Evolutionary conservation across 2,888 invertebrate genomes (phyloP).

Genomic region (Biston betularia): DNA sequence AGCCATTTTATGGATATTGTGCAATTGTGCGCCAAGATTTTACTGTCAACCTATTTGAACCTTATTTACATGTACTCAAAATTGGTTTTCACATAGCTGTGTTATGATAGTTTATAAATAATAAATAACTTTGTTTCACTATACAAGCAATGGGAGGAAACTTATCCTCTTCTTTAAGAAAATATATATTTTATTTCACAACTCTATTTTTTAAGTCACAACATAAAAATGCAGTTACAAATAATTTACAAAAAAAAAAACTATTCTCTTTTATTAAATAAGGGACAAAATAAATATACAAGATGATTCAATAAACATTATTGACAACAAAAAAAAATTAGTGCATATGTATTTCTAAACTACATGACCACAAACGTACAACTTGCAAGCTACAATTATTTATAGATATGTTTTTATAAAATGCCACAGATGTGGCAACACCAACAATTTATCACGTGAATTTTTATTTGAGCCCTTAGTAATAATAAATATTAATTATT

Average conservation of each 20-base stretch:
- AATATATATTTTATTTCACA: slow-evolving; percentile 22
- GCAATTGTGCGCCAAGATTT: not conserved
- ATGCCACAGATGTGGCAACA: not conserved
- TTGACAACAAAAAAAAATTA: not conserved
- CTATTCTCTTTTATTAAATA: not conserved
- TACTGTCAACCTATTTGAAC: not conserved
- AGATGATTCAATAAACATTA: slow-evolving; percentile 1
- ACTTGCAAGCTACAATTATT: not conserved
- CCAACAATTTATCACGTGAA: not conserved
- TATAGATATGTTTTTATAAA: not conserved
- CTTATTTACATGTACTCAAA: not conserved
- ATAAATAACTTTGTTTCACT: not conserved
- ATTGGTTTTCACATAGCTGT: not conserved
- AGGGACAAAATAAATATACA: slow-evolving; percentile 3
- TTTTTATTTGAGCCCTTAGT: slow-evolving; percentile 1
- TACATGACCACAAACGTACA: not conserved
- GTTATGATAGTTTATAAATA: not conserved
- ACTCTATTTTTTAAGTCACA: slow-evolving; percentile 17
- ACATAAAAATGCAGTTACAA: not conserved
- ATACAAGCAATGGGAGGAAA: not conserved
- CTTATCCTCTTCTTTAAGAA: slow-evolving; percentile 9
- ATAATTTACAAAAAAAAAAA: slow-evolving; percentile 9
- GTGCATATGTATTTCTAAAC: not conserved
- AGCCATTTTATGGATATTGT: no score
- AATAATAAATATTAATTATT: not conserved